A percentile compares a stretch with the other conserved stretches of the same genome.
Evolutionary conservation across 2,888 invertebrate species (phyloP).

Genomic region (Zeuzera pyrina): DNA sequence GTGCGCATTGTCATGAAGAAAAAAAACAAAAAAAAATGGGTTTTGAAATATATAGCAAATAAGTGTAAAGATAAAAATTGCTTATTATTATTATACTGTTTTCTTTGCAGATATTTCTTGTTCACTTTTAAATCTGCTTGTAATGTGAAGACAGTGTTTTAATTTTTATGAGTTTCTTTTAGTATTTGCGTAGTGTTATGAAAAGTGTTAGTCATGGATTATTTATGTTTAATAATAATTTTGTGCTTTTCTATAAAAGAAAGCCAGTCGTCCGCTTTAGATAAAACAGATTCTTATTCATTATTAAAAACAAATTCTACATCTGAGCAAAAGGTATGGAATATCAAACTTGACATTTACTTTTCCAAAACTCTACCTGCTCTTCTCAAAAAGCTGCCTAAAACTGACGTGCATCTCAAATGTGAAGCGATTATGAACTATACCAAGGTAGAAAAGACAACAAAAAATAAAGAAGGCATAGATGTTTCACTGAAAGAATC

Average conservation of each 20-base stretch:
- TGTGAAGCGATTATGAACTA: slow-evolving; percentile 63
- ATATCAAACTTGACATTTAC: slow-evolving; percentile 57
- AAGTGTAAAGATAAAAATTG: too few relatives aligned
- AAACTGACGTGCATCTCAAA: slow-evolving; percentile 47
- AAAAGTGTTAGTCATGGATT: slow-evolving; percentile 60
- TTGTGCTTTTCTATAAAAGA: slow-evolving; percentile 44
- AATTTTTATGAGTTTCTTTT: too few relatives aligned
- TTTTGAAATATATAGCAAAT: too few relatives aligned
- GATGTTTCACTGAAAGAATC: slow-evolving; percentile 47
- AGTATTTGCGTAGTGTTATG: slow-evolving; percentile 55
- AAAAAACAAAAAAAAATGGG: too few relatives aligned
- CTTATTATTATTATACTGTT: too few relatives aligned
- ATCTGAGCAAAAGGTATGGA: slow-evolving; percentile 55
- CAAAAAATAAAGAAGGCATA: slow-evolving; percentile 50
- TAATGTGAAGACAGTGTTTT: too few relatives aligned
- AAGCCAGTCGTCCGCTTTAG: slow-evolving; percentile 31
- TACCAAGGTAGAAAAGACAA: slow-evolving; percentile 51
- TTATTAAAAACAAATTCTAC: slow-evolving; percentile 41
- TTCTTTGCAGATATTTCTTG: too few relatives aligned
- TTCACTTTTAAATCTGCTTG: too few relatives aligned
- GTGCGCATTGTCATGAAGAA: too few relatives aligned
- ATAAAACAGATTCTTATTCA: slow-evolving; percentile 37
- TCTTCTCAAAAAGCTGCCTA: slow-evolving; percentile 33
- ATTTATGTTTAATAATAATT: slow-evolving; percentile 51
- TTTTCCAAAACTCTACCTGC: slow-evolving; percentile 52